Conservation (phyloP, 1,140 invertebrate species). For the Drosophila funebris region DNA sequence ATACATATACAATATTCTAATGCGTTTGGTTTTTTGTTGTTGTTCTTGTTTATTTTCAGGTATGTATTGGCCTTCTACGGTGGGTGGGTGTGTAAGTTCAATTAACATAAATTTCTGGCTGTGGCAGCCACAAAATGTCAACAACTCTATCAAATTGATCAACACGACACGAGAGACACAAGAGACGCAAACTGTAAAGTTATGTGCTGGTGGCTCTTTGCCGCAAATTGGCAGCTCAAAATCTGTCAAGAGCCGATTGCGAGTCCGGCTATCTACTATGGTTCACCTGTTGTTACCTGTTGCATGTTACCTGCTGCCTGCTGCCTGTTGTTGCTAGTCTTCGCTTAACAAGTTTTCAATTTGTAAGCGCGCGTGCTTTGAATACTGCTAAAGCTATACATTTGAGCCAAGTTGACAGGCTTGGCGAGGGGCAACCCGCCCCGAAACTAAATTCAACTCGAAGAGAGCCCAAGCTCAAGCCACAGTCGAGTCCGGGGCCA, state of each 20-base stretch:
- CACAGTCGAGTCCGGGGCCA: not conserved
- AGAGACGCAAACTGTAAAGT: constrained; percentile 28
- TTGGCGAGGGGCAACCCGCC: constrained; percentile 2
- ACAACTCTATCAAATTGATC: constrained; percentile 69
- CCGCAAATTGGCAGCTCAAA: constrained; percentile 74
- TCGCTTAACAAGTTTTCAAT: constrained; percentile 79
- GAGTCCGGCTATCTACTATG: constrained; percentile 15
- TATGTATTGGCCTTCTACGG: constrained; percentile 50
- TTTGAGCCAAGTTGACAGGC: not conserved
- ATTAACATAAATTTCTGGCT: constrained; percentile 71
- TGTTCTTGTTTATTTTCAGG: constrained; percentile 60
- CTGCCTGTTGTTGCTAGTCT: constrained; percentile 36
- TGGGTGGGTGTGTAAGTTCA: constrained; percentile 43
- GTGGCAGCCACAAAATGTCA: constrained; percentile 65
- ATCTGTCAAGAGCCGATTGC: constrained; percentile 55
- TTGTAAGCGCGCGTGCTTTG: constrained; percentile 81
- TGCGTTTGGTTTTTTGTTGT: constrained; percentile 40
- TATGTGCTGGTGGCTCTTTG: constrained; percentile 20
- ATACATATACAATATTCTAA: constrained; percentile 59
- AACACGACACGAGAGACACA: too few relatives aligned
- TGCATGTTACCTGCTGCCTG: not conserved
- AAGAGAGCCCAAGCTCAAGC: not conserved
- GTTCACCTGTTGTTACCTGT: constrained; percentile 58
- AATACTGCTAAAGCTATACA: constrained; percentile 63
- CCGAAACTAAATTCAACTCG: constrained; percentile 21